These are phyloP conservation scores for Leptodactylus fallax DNA, from an alignment of 2,797 vertebrate genomes.

Conservation along the genomic window DNA sequence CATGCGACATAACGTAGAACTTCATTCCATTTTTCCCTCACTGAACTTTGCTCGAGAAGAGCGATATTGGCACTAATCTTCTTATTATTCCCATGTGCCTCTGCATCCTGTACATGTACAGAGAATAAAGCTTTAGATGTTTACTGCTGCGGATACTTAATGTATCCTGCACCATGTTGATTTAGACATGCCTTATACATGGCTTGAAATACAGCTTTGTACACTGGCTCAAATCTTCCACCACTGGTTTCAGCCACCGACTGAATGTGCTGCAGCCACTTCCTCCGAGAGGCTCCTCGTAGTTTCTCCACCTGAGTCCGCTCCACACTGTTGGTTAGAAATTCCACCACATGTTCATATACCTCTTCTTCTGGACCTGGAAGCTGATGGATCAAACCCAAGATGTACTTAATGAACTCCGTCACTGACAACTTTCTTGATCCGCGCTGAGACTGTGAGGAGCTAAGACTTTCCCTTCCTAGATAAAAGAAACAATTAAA, in stretches of 20 bases:
- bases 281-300: constrained; percentile 69
- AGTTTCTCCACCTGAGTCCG: constrained; percentile 60
- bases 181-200: constrained; percentile 72
- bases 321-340: constrained; percentile 69
- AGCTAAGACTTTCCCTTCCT: constrained; percentile 74
- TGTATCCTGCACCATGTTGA: background rate
- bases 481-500: constrained; percentile 17
- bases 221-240: constrained; percentile 71
- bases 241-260: constrained; percentile 68
- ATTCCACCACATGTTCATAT: constrained; percentile 73
- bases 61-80: constrained; percentile 78
- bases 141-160: background rate
- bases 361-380: constrained; percentile 68
- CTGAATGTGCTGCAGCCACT: constrained; percentile 76
- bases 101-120: constrained; percentile 73
- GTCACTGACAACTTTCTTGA: constrained; percentile 68
- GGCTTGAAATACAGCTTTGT: constrained; percentile 72
- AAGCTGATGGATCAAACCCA: constrained; percentile 71
- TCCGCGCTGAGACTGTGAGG: constrained; percentile 65
- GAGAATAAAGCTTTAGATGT: background rate
- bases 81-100: constrained; percentile 76
- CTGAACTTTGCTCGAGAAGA: constrained; percentile 76
- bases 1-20: constrained; percentile 77
- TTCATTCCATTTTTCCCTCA: constrained; percentile 66
- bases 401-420: constrained; percentile 76